Evolutionary conservation across 1,140 invertebrate species (phyloP), one percentile per base, ranked within the genome.

Genomic region (Drosophila tropicalis): DNA sequence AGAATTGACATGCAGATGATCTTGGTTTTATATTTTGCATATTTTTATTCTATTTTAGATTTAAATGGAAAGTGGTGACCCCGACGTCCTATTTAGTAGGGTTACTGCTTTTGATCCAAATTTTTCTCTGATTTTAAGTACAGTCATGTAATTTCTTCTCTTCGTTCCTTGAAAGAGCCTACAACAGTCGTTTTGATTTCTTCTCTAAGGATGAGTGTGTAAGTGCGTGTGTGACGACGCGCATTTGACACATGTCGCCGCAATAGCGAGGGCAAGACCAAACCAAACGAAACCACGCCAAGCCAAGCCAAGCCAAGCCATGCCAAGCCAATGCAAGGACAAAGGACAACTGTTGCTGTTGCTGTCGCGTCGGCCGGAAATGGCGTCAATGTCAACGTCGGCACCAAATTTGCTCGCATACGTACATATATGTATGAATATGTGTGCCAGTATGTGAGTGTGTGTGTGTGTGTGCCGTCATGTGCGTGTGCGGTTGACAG

Each of bases 371-470:
- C 82, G 81, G 84, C 84, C 84, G 83, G 83, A 89, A 87, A 87
- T 86, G 83, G 83, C 83, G 69, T 87, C 83, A 86, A 86, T 87
- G 83, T 87, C 84, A 87, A 86, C 83, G 82, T 86, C 72, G 83
- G 72, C 79, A 80, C 82, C 83, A 89, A 87, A 87, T 79, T 83
- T 71, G 67, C 72, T 72, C 79, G 58, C 70, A 78, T 77, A 66
- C 56, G 62, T 81, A 64, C 70, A 55, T 34, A 29, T 66, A 54
- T 36, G 32, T 25, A 9, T 61, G 60, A 60, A 47, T 40, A 62
- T 67, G 62, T 29, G 54, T 66, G 44, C 61, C 22, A 25, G 55
- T 55, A 39, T 64, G 68, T 75, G 66, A 60, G 71, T 70, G 67
- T 67, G 64, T 56, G 71, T 70, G 67, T 67, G 64, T 56, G 62